Conservation (phyloP, 2,113 vertebrate genomes). For the Oncorhynchus clarkii region DNA sequence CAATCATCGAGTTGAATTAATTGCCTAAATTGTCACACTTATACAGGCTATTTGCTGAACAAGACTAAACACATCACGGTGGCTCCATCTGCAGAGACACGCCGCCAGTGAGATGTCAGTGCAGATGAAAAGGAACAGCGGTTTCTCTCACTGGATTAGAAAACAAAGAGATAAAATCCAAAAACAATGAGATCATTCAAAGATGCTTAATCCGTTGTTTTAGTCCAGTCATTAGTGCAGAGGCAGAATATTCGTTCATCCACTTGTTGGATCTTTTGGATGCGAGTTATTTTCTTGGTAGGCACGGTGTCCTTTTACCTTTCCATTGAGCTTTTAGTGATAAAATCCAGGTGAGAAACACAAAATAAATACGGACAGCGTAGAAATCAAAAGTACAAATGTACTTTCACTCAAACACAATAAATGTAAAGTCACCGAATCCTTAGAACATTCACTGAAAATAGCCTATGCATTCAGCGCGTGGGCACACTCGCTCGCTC, state of each 20-base stretch:
- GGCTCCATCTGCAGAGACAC: constrained; percentile 22
- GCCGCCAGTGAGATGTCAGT: background rate
- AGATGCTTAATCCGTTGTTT: constrained; percentile 12
- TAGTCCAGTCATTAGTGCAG: constrained; percentile 9
- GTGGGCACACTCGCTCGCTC: background rate
- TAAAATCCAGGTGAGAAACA: constrained; percentile 30
- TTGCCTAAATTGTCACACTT: background rate
- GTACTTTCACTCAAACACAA: background rate
- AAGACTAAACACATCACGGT: constrained; percentile 15
- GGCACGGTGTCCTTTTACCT: constrained; percentile 36
- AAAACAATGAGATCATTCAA: background rate
- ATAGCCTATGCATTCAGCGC: no score
- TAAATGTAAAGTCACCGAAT: background rate
- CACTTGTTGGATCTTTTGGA: constrained; percentile 68
- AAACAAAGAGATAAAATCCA: background rate
- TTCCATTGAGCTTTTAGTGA: constrained; percentile 19
- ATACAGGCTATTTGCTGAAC: background rate
- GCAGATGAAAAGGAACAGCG: constrained; percentile 5
- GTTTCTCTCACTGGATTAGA: constrained; percentile 4
- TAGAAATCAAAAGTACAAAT: background rate
- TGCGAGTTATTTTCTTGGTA: background rate
- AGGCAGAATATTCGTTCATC: constrained; percentile 30
- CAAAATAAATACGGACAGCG: background rate
- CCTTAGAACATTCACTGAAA: background rate
- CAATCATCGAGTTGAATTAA: no score